phyloP scores from a whole-genome alignment of 1,140 invertebrate genomes.

The Tachypleus tridentatus region DNA sequence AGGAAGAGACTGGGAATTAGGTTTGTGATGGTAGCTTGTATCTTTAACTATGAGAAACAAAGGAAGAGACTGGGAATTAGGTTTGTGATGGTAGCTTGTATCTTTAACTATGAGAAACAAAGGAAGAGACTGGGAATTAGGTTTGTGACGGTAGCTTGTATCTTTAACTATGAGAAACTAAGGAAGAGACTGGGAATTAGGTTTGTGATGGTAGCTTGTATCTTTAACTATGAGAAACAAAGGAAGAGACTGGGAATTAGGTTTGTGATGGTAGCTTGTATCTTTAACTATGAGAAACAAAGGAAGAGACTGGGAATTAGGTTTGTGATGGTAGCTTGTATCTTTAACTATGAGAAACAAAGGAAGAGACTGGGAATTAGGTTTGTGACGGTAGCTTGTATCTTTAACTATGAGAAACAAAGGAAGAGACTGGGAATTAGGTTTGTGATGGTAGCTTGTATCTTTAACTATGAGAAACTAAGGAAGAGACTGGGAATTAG shows the following conservation, averaged over 20 bases:
- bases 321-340: slow-evolving; percentile 30
- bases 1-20: too few relatives aligned
- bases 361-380: too few relatives aligned
- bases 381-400: slow-evolving; percentile 30
- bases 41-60: slow-evolving; percentile 20
- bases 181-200: too few relatives aligned
- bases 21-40: slow-evolving; percentile 30
- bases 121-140: too few relatives aligned
- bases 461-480: slow-evolving; percentile 20
- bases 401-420: slow-evolving; percentile 20
- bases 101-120: slow-evolving; percentile 20
- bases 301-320: too few relatives aligned
- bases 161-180: slow-evolving; percentile 20
- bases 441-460: slow-evolving; percentile 30
- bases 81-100: slow-evolving; percentile 30
- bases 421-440: too few relatives aligned
- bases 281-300: slow-evolving; percentile 20
- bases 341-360: slow-evolving; percentile 20
- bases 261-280: slow-evolving; percentile 30
- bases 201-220: slow-evolving; percentile 30
- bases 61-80: too few relatives aligned
- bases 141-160: slow-evolving; percentile 30
- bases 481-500: too few relatives aligned
- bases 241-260: too few relatives aligned
- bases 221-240: slow-evolving; percentile 20